A percentile compares a stretch with the other conserved stretches of the same genome.
Evolutionary conservation across 2,113 vertebrate species (phyloP).

Genomic region (Lagopus muta): DNA sequence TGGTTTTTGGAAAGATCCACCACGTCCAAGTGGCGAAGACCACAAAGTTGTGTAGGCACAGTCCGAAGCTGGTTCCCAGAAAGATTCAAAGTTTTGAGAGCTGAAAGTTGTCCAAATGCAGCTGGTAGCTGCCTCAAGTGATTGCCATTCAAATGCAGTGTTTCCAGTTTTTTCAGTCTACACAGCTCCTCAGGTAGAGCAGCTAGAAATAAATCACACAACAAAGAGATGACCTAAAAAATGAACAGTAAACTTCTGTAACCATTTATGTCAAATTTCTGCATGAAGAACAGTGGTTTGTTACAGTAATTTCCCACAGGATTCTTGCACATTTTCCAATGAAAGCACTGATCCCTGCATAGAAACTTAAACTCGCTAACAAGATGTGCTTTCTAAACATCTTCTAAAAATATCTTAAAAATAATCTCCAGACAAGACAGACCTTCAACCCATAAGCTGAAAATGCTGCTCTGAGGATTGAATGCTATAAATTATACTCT

Average conservation of each 20-base stretch:
- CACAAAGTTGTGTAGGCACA: constrained; percentile 87
- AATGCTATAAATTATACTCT: background rate
- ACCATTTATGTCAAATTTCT: background rate
- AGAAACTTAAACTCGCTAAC: background rate
- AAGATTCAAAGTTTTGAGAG: constrained; percentile 89
- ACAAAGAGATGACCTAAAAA: background rate
- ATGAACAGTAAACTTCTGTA: background rate
- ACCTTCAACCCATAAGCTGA: background rate
- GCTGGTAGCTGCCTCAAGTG: constrained; percentile 85
- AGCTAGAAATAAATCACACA: constrained; percentile 66
- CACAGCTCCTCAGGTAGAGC: constrained; percentile 88
- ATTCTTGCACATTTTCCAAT: background rate
- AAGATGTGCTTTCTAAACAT: background rate
- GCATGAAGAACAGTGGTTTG: background rate
- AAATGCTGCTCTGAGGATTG: background rate
- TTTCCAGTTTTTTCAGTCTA: constrained; percentile 95
- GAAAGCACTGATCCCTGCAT: background rate
- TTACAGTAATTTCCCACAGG: background rate
- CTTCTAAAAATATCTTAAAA: background rate
- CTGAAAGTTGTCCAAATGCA: constrained; percentile 85
- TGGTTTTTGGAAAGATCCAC: constrained; percentile 94
- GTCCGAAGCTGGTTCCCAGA: constrained; percentile 89
- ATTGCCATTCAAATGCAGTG: constrained; percentile 89
- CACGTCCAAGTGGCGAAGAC: constrained; percentile 89
- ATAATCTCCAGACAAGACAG: background rate